A percentile compares a stretch with the other conserved stretches of the same genome.
Evolutionary conservation across 2,888 invertebrate species (phyloP).

Genomic region (Cerastis rubricosa): DNA sequence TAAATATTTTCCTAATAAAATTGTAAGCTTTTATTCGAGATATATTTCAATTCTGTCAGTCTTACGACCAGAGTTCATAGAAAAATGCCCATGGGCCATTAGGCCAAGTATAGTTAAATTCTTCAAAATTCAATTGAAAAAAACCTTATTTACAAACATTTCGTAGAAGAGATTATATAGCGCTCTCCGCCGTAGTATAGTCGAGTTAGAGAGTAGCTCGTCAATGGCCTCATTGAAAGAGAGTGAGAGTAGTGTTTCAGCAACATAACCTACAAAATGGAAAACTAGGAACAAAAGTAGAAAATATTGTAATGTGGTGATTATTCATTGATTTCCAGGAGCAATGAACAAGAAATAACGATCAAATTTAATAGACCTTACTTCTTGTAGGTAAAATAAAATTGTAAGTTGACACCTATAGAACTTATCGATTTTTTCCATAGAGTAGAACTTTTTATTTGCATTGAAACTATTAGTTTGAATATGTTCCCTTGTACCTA

Average conservation of each 20-base stretch:
- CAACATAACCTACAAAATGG: neutral
- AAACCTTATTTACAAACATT: neutral
- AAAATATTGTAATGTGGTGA: constrained; percentile 39
- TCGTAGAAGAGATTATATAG: neutral
- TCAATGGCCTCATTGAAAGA: neutral
- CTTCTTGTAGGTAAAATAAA: constrained; percentile 66
- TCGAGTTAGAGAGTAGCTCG: neutral
- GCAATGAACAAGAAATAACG: constrained; percentile 39
- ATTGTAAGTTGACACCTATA: constrained; percentile 46
- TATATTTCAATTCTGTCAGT: neutral
- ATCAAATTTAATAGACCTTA: constrained; percentile 31
- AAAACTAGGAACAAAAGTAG: neutral
- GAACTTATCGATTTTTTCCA: constrained; percentile 7
- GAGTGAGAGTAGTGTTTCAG: neutral
- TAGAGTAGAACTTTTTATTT: neutral
- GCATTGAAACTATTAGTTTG: constrained; percentile 15
- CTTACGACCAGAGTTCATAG: neutral
- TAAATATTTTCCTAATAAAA: no score
- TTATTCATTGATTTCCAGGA: constrained; percentile 43
- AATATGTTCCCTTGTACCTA: constrained; percentile 22
- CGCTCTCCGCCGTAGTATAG: neutral
- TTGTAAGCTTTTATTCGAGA: neutral
- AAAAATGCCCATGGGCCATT: neutral
- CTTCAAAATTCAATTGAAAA: neutral
- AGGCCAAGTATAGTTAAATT: neutral